Evolutionary conservation across 2,888 invertebrate species (phyloP).

Genomic region (Caenorhabditis parvicauda): DNA sequence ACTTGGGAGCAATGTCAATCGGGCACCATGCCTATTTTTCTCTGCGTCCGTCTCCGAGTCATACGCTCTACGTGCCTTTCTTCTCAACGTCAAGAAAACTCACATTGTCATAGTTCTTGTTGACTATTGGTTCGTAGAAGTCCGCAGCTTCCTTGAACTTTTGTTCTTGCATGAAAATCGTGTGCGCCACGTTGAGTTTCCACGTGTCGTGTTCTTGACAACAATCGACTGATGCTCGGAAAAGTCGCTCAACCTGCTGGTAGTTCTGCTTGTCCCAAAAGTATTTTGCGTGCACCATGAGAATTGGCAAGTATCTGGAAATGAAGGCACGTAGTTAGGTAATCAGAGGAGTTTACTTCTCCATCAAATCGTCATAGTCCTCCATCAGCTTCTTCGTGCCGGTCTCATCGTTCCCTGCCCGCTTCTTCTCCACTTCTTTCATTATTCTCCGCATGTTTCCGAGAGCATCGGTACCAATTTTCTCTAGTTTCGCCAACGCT

Average conservation of each 20-base stretch:
- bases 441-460: conserved; percentile 85
- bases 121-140: conserved; percentile 95
- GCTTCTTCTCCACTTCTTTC: conserved; percentile 71
- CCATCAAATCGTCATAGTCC: conserved; percentile 85
- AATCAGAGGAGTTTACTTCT: conserved; percentile 65
- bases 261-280: conserved; percentile 95
- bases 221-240: conserved; percentile 73
- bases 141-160: conserved; percentile 96
- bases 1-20: conserved; percentile 7
- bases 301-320: conserved; percentile 83
- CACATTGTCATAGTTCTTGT: conserved; percentile 81
- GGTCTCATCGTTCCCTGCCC: conserved; percentile 76
- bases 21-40: conserved; percentile 1
- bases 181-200: conserved; percentile 96
- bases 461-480: conserved; percentile 84
- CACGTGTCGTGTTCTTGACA: conserved; percentile 95
- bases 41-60: conserved; percentile 13
- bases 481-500: conserved; percentile 91
- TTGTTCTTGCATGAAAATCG: conserved; percentile 90
- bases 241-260: conserved; percentile 73
- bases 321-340: conserved; percentile 1
- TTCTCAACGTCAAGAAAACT: conserved; percentile 34
- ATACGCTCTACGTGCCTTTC: conserved; percentile 9
- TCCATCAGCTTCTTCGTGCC: conserved; percentile 75
- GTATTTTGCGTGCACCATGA: conserved; percentile 99